A percentile compares a stretch with the other conserved stretches of the same genome.
These are phyloP conservation scores for Leucophenga varia DNA, from an alignment of 1,140 invertebrate species.

Conservation along the genomic window DNA sequence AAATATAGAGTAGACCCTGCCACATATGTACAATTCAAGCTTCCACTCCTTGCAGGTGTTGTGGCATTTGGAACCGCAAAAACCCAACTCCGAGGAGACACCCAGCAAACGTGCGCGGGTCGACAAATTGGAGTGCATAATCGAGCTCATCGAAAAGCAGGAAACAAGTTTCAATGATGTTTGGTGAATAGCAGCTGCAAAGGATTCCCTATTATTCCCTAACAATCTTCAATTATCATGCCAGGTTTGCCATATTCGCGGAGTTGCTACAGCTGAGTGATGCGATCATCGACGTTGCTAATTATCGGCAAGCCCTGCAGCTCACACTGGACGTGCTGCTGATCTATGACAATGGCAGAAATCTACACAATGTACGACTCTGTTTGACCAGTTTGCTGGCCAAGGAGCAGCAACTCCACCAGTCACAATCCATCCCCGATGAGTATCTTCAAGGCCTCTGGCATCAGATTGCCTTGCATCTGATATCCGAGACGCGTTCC, in stretches of 20 bases:
- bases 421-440: conserved; percentile 6
- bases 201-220: too few relatives aligned
- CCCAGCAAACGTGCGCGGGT: conserved; percentile 24
- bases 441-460: conserved; percentile 22
- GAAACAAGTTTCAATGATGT: conserved; percentile 32
- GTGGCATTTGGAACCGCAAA: conserved; percentile 26
- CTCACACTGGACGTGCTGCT: conserved; percentile 21
- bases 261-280: conserved; percentile 27
- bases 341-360: conserved; percentile 30
- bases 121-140: conserved; percentile 30
- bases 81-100: conserved; percentile 7
- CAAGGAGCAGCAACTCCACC: conserved; percentile 18
- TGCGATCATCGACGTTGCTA: conserved; percentile 26
- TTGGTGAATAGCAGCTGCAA: conserved; percentile 34
- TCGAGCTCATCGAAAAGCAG: conserved; percentile 26
- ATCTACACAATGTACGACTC: conserved; percentile 27
- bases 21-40: too few relatives aligned
- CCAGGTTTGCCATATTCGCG: conserved; percentile 37
- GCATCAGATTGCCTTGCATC: conserved; percentile 25
- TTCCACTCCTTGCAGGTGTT: conserved; percentile 23
- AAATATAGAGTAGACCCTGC: too few relatives aligned
- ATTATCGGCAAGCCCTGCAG: conserved; percentile 26
- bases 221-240: too few relatives aligned
- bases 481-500: conserved; percentile 30
- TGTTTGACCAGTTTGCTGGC: conserved; percentile 22